A percentile compares a stretch with the other conserved stretches of the same genome.
Evolutionary conservation across 2,888 invertebrate genomes (phyloP).

Genomic region (Sinhomidia bicolor): DNA sequence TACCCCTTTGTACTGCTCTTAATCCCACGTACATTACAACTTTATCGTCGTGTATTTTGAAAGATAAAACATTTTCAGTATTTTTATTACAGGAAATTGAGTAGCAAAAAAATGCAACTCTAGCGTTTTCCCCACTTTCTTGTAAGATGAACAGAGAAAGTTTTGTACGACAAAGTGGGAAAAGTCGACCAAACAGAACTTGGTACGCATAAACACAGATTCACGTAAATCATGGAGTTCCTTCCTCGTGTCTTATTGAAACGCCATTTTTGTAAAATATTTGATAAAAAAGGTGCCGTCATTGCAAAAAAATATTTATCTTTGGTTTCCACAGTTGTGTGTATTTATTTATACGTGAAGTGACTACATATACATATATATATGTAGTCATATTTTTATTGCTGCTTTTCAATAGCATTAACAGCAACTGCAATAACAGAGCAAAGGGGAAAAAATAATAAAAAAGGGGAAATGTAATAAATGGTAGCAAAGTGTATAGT

Average conservation of each 20-base stretch:
- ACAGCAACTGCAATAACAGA: too few species aligned
- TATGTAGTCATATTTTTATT: too few species aligned
- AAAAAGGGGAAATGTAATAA: not conserved
- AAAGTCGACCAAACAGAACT: not conserved
- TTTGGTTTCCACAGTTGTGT: not conserved
- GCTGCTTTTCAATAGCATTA: too few species aligned
- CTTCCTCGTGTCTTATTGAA: slow-evolving; percentile 22
- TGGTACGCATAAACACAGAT: not conserved
- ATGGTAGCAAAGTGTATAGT: not conserved
- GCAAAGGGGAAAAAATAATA: not conserved
- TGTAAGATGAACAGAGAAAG: not conserved
- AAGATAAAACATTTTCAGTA: not conserved
- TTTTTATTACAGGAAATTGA: slow-evolving; percentile 16
- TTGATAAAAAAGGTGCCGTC: not conserved
- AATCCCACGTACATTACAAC: not conserved
- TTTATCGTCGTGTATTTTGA: not conserved
- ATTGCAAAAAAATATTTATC: not conserved
- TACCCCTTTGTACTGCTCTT: not conserved
- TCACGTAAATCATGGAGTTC: slow-evolving; percentile 21
- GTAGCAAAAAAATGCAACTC: not conserved
- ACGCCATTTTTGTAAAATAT: slow-evolving; percentile 6
- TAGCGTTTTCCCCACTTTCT: not conserved
- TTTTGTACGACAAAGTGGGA: not conserved
- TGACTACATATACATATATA: too few species aligned
- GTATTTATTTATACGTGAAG: too few species aligned